Conservation (phyloP, 2,888 invertebrate species). For the Aspidapion aeneum region DNA sequence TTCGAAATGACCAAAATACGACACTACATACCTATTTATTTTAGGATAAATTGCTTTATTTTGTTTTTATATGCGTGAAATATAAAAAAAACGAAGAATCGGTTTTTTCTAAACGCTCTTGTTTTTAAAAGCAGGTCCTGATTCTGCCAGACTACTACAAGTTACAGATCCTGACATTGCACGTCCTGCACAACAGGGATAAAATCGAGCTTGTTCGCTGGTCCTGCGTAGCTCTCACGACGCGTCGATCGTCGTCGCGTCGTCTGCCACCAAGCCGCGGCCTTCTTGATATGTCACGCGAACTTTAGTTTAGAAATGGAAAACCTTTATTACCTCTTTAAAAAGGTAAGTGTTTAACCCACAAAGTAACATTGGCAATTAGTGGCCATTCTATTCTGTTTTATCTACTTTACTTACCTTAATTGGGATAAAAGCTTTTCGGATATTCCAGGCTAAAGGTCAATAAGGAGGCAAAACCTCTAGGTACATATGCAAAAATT, state of each 20-base stretch:
- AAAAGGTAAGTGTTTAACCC: constrained; percentile 44
- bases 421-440: constrained; percentile 31
- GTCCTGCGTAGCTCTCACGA: background rate
- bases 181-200: background rate
- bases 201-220: background rate
- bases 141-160: too few species aligned
- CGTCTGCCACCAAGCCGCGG: constrained; percentile 12
- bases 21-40: too few species aligned
- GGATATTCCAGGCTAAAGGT: too few species aligned
- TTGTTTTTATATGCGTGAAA: too few species aligned
- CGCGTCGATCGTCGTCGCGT: background rate
- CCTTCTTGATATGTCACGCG: constrained; percentile 37
- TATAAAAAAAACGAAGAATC: too few species aligned
- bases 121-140: too few species aligned
- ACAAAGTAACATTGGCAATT: background rate
- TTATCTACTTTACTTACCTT: constrained; percentile 29
- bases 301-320: constrained; percentile 45
- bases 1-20: too few species aligned
- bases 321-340: constrained; percentile 46
- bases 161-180: too few species aligned
- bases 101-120: too few species aligned
- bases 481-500: too few species aligned
- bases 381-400: constrained; percentile 13
- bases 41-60: too few species aligned
- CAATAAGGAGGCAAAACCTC: too few species aligned